Percentiles rank a stretch among this genome's conserved stretches.
phyloP scores from a whole-genome alignment of 2,797 vertebrate species.

The Podarcis lilfordi region DNA sequence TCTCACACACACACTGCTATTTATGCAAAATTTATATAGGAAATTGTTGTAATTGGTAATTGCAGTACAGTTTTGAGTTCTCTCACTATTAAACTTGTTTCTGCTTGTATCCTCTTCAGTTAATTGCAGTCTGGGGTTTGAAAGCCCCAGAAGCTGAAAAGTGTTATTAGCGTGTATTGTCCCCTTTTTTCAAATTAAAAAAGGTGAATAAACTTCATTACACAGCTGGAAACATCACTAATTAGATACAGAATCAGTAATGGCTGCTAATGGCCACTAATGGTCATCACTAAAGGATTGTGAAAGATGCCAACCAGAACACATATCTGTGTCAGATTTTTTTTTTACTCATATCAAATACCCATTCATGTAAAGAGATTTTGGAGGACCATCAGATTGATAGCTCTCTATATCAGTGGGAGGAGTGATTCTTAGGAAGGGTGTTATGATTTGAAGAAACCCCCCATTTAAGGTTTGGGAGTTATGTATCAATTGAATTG shows the following conservation, averaged over 20 bases:
- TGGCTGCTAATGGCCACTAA: not conserved
- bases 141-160: constrained; percentile 12
- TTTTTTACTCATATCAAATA: not conserved
- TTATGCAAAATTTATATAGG: constrained; percentile 30
- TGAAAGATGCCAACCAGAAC: not conserved
- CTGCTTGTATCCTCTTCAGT: constrained; percentile 33
- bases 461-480: not conserved
- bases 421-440: not conserved
- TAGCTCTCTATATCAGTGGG: not conserved
- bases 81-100: constrained; percentile 17
- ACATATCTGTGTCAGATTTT: not conserved
- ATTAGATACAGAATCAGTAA: not conserved
- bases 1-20: not conserved
- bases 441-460: not conserved
- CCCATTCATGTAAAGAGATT: not conserved
- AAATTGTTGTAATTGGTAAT: constrained; percentile 4
- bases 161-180: not conserved
- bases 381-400: not conserved
- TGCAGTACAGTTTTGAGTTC: constrained; percentile 49
- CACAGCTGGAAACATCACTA: not conserved
- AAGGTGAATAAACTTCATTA: not conserved
- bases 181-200: not conserved
- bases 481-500: not conserved
- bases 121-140: constrained; percentile 9
- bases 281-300: not conserved